Evolutionary conservation across 2,797 vertebrate species (phyloP), one percentile per base, ranked within the genome.

Genomic region (Semaprochilodus insignis): DNA sequence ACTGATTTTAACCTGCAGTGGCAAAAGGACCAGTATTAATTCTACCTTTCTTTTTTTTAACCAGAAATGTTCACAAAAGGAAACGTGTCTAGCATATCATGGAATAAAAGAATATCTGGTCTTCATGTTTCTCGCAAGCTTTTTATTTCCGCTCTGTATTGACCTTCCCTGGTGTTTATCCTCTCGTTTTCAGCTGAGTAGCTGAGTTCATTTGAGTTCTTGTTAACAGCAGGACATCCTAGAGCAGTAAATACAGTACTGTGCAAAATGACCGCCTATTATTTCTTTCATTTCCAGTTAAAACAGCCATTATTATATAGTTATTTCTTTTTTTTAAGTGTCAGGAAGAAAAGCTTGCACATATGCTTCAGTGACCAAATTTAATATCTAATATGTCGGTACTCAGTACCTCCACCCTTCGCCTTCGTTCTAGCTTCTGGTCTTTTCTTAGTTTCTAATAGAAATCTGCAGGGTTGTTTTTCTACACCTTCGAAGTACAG

Each of bases 61-160:
- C 34, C 40, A 40, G 66, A 71, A 63, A 74, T 59, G 40, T 70
- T 62, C 55, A 27, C 80, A 54, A 77, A 82, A 83, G 7, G 76
- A 81, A 85, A 10, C 40, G n/a, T 80, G 70, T 76, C 48, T 52
- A 75, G 14, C 44, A 52, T 71, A 81, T 86, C 74, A 76, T 70
- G 40, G 4, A 83, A 86, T 86, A 76, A 86, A 85, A 81, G 51
- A 86, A 57, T 44, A 72, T 66, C 70, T 59, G 52, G 79, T 71
- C 40, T 59, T 63, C 8, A 11, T 25, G 65, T 70, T 25, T 75
- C 36, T 36, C 55, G 16, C 57, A 17, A 59, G 40, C 11, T 60
- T 80, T 59, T 65, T 21, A 62, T 31, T 31, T 17, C 44, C 27
- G 40, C 36, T 55, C 51, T 54, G 3, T 14, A 10, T 1, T 52